A percentile compares a stretch with the other conserved stretches of the same genome.
phyloP scores from a whole-genome alignment of 2,888 invertebrate genomes.

The Ferdinandea cuprea region DNA sequence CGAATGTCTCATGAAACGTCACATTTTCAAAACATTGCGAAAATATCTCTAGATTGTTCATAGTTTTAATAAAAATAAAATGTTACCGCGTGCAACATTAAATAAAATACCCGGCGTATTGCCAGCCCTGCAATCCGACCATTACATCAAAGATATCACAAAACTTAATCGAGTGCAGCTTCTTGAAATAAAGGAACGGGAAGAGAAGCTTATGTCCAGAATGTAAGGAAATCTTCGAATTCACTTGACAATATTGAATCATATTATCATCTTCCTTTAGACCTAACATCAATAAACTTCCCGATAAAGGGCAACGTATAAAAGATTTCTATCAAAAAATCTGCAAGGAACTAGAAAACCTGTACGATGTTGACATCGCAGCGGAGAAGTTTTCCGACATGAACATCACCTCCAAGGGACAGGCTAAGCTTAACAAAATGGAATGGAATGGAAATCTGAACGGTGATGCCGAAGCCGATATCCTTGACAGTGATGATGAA shows the following conservation, averaged over 20 bases:
- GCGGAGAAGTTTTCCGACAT: constrained; percentile 80
- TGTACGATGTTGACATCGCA: constrained; percentile 79
- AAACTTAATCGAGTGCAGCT: constrained; percentile 78
- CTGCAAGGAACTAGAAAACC: constrained; percentile 78
- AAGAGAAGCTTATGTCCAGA: constrained; percentile 79
- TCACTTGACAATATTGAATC: not conserved
- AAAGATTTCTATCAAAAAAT: constrained; percentile 79
- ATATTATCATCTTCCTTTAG: constrained; percentile 74
- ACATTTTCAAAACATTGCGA: not conserved
- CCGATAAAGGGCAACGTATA: constrained; percentile 81
- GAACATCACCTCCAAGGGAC: constrained; percentile 80
- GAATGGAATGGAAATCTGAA: constrained; percentile 80
- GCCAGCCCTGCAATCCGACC: constrained; percentile 77
- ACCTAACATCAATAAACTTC: constrained; percentile 77
- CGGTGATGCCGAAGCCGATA: constrained; percentile 70
- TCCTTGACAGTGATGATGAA: constrained; percentile 82
- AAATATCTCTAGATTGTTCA: constrained; percentile 6
- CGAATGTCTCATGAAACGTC: not conserved
- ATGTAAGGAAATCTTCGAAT: constrained; percentile 78
- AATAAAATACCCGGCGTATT: constrained; percentile 78
- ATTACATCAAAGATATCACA: constrained; percentile 78
- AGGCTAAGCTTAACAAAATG: constrained; percentile 78
- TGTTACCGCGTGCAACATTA: constrained; percentile 74
- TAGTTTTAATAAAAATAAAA: constrained; percentile 44
- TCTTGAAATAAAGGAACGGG: constrained; percentile 80